These are phyloP conservation scores for Gambusia affinis DNA, from an alignment of 2,113 vertebrate species.

Conservation along the genomic window DNA sequence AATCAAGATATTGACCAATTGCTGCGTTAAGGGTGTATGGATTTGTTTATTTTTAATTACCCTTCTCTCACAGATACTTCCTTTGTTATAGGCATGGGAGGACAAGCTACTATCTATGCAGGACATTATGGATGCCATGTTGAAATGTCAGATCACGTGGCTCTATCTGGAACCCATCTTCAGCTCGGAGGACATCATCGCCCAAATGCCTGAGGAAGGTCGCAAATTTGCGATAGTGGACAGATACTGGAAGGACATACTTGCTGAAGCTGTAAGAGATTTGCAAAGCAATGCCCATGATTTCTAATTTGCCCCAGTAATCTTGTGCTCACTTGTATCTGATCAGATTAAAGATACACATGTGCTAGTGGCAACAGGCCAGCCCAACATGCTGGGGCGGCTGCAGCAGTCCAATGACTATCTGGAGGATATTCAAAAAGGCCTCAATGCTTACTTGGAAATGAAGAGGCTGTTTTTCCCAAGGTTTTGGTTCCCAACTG, in stretches of 20 bases:
- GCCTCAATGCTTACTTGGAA: conserved; percentile 90
- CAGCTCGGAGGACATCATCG: conserved; percentile 91
- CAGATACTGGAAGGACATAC: conserved; percentile 87
- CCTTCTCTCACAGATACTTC: neutral
- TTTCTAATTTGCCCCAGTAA: neutral
- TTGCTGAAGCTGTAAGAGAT: conserved; percentile 82
- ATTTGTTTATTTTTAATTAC: too few relatives aligned
- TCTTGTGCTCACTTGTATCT: conserved; percentile 2
- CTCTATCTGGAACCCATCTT: conserved; percentile 94
- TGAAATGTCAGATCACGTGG: conserved; percentile 90
- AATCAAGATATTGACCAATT: too few relatives aligned
- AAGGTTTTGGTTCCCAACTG: conserved; percentile 73
- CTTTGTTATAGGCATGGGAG: conserved; percentile 84
- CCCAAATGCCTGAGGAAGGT: conserved; percentile 94
- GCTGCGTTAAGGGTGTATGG: too few relatives aligned
- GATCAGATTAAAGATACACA: conserved; percentile 69
- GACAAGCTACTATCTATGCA: conserved; percentile 86
- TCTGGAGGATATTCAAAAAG: conserved; percentile 91
- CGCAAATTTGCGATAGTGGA: conserved; percentile 88
- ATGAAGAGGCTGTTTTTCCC: conserved; percentile 93
- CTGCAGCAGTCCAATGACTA: conserved; percentile 87
- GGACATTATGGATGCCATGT: conserved; percentile 87
- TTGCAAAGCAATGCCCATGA: neutral
- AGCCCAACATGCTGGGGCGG: conserved; percentile 82
- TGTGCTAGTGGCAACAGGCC: conserved; percentile 82